phyloP scores from a whole-genome alignment of 2,113 vertebrate genomes.

The Chascanopsetta lugubris region DNA sequence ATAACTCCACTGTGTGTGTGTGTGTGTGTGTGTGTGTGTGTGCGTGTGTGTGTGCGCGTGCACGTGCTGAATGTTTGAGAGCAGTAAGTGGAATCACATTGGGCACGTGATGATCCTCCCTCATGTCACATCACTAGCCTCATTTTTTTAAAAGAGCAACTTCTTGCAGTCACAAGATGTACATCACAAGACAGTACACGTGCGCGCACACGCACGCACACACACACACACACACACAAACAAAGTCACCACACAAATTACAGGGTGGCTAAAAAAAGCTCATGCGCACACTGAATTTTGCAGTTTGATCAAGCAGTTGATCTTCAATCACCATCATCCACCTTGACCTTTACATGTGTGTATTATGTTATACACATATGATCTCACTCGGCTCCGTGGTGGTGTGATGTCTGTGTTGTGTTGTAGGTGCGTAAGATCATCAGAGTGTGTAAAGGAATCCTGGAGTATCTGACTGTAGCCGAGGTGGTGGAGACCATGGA shows the following conservation, averaged over 20 bases:
- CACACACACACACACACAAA: slow-evolving; percentile 9
- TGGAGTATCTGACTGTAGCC: slow-evolving; percentile 96
- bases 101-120: slow-evolving; percentile 51
- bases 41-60: slow-evolving; percentile 13
- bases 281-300: slow-evolving; percentile 3
- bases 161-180: slow-evolving; percentile 73
- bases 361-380: neutral
- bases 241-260: slow-evolving; percentile 39
- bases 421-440: slow-evolving; percentile 96
- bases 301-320: slow-evolving; percentile 7
- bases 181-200: slow-evolving; percentile 73
- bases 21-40: slow-evolving; percentile 30
- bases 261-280: slow-evolving; percentile 28
- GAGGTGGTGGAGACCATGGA: slow-evolving; percentile 99
- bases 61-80: slow-evolving; percentile 11
- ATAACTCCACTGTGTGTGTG: slow-evolving; percentile 40
- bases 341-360: neutral
- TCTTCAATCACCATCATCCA: neutral
- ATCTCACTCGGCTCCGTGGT: neutral
- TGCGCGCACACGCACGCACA: too few relatives aligned
- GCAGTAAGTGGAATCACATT: slow-evolving; percentile 70
- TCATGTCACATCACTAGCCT: slow-evolving; percentile 53
- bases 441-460: slow-evolving; percentile 97
- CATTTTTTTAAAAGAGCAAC: slow-evolving; percentile 55
- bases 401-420: slow-evolving; percentile 33